Conservation (phyloP, 2,113 vertebrate species). For the Neodontobutis hainanensis region DNA sequence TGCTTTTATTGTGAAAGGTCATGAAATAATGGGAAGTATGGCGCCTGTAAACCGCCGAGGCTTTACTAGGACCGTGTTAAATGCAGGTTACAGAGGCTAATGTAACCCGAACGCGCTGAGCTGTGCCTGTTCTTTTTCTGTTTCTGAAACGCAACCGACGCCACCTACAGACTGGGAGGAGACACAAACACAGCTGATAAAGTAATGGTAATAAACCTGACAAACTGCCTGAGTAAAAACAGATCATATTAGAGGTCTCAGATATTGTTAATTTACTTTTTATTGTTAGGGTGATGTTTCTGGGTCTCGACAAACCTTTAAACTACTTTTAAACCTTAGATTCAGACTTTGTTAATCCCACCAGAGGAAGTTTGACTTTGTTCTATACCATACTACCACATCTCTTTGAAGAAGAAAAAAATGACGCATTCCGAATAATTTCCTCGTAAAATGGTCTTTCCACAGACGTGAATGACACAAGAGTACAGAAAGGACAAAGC, state of each 20-base stretch:
- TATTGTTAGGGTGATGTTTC: too few species aligned
- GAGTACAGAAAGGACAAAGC: background rate
- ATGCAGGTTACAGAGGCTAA: slow-evolving; percentile 38
- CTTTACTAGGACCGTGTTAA: background rate
- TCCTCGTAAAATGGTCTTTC: background rate
- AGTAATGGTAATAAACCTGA: too few species aligned
- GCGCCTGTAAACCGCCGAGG: rapidly evolving
- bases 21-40: background rate
- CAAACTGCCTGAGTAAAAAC: too few species aligned
- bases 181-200: background rate
- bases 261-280: too few species aligned
- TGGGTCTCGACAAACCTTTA: too few species aligned
- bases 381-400: too few species aligned
- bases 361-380: too few species aligned
- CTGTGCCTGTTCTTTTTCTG: slow-evolving; percentile 10
- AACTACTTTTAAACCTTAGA: too few species aligned
- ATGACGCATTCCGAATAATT: too few species aligned
- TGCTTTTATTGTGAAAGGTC: slow-evolving; percentile 4
- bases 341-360: too few species aligned
- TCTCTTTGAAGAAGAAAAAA: too few species aligned
- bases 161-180: slow-evolving; percentile 26
- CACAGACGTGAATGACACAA: background rate
- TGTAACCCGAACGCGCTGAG: slow-evolving; percentile 23
- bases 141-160: background rate
- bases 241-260: too few species aligned